These are phyloP conservation scores for Coracopsis vasa DNA, from an alignment of 2,113 vertebrate genomes.

Conservation along the genomic window DNA sequence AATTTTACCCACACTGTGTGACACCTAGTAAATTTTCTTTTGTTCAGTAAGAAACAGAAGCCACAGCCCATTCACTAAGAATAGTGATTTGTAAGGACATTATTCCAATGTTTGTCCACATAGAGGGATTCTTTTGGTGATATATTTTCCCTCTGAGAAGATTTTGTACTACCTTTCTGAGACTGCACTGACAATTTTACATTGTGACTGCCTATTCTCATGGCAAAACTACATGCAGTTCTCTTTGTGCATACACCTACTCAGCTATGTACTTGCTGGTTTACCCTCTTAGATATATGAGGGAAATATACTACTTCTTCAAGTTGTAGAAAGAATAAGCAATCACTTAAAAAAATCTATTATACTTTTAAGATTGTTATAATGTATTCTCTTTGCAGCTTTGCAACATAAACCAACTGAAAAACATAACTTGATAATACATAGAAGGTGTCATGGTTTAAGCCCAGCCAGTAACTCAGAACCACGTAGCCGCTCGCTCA, in stretches of 20 bases:
- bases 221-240: not conserved
- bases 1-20: not conserved
- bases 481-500: no score
- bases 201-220: not conserved
- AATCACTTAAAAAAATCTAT: not conserved
- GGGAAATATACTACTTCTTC: not conserved
- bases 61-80: not conserved
- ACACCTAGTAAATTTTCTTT: constrained; percentile 13
- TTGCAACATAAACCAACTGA: not conserved
- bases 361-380: not conserved
- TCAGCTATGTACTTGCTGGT: not conserved
- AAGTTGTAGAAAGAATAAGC: not conserved
- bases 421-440: constrained; percentile 4
- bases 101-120: not conserved
- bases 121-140: not conserved
- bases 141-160: not conserved
- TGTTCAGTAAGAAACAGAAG: constrained; percentile 1
- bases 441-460: not conserved
- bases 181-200: not conserved
- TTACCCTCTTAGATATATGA: not conserved
- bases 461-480: no score
- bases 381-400: not conserved
- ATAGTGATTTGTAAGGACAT: not conserved
- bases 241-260: not conserved
- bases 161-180: not conserved